A percentile compares a stretch with the other conserved stretches of the same genome.
phyloP scores from a whole-genome alignment of 2,888 invertebrate genomes.

The Amblyjoppa fuscipennis region DNA sequence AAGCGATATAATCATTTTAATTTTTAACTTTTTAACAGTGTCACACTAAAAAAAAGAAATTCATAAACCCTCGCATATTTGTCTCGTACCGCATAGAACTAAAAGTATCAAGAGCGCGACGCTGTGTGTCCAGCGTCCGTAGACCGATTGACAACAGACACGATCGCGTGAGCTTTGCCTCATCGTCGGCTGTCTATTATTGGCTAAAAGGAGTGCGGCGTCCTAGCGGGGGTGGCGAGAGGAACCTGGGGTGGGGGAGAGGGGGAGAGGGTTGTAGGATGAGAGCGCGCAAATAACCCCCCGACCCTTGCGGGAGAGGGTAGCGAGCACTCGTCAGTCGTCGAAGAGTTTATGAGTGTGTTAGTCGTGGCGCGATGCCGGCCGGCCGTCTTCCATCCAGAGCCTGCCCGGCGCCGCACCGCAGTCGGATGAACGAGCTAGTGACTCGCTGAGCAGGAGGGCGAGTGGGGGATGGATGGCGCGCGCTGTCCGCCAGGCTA shows the following conservation, averaged over 20 bases:
- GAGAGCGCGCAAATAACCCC: constrained; percentile 35
- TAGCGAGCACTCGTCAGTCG: constrained; percentile 59
- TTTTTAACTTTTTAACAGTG: no score
- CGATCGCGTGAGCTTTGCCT: constrained; percentile 27
- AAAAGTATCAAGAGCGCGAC: neutral
- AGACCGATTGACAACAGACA: constrained; percentile 51
- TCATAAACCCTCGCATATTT: neutral
- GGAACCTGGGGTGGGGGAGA: neutral
- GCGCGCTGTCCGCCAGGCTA: constrained; percentile 68
- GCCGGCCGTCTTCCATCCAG: constrained; percentile 38
- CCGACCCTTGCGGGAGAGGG: neutral
- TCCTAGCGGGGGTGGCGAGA: neutral
- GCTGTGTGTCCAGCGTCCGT: constrained; percentile 14
- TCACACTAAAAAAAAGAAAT: no score
- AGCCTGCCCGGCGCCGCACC: constrained; percentile 61
- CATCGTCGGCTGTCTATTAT: constrained; percentile 58
- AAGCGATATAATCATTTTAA: no score
- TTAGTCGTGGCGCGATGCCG: constrained; percentile 43
- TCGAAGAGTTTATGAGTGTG: constrained; percentile 59
- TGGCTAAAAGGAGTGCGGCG: constrained; percentile 45
- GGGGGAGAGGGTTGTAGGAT: neutral
- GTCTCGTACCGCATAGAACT: neutral
- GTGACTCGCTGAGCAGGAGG: constrained; percentile 34
- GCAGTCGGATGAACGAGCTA: constrained; percentile 69
- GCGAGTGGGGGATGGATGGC: constrained; percentile 72